Conservation (phyloP, 2,888 invertebrate species). For the Dusona sp. region DNA sequence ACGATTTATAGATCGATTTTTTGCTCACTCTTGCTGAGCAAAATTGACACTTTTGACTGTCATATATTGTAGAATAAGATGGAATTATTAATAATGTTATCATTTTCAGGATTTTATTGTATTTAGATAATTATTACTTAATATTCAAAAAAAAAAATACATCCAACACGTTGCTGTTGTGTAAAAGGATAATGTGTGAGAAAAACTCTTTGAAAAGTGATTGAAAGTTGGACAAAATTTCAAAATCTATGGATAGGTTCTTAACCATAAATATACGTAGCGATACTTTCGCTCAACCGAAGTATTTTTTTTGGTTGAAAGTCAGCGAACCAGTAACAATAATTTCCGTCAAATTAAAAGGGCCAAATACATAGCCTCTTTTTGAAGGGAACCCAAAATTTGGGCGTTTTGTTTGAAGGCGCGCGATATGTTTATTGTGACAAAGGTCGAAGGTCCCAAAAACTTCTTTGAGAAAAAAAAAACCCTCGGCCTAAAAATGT, state of each 20-base stretch:
- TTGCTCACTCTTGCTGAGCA: not conserved
- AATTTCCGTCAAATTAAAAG: not conserved
- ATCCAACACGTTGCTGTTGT: no score
- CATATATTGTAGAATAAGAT: not conserved
- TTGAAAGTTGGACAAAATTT: not conserved
- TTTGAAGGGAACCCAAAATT: not conserved
- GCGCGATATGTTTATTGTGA: not conserved
- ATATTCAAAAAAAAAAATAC: not conserved
- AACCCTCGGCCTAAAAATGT: conserved; percentile 9
- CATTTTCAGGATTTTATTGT: not conserved
- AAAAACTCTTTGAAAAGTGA: not conserved
- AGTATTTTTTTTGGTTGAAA: not conserved
- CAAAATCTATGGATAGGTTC: no score
- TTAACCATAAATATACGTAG: no score
- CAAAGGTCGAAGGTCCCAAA: not conserved
- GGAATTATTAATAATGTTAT: not conserved
- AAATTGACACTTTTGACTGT: not conserved
- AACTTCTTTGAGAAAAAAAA: not conserved
- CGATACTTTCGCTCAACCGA: no score
- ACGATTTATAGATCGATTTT: conserved; percentile 14
- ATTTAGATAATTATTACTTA: not conserved
- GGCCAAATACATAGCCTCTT: not conserved
- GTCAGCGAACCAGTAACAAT: not conserved
- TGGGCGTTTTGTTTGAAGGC: not conserved
- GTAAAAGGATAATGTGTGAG: no score